Conservation (phyloP, 2,113 vertebrate species). For the Microcebus murinus region DNA sequence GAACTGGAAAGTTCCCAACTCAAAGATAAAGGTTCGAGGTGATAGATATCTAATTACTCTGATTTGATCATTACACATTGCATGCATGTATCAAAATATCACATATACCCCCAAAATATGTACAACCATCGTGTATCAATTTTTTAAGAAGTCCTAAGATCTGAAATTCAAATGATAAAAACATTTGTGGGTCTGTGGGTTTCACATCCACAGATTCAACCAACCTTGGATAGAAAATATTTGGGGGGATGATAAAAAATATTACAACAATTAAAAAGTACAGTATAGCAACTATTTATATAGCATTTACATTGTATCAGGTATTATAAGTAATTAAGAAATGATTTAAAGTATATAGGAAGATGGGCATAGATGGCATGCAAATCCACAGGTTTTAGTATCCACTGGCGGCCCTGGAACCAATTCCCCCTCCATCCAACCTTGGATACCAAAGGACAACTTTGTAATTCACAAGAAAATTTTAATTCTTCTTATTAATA, state of each 20-base stretch:
- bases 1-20: background rate
- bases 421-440: background rate
- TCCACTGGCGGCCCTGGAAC: background rate
- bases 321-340: background rate
- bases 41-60: background rate
- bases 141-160: background rate
- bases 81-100: background rate
- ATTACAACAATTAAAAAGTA: background rate
- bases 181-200: background rate
- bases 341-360: background rate
- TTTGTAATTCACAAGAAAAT: background rate
- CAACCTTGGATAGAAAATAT: background rate
- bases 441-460: background rate
- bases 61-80: background rate
- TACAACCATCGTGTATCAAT: background rate
- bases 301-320: background rate
- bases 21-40: background rate
- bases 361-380: background rate
- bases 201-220: background rate
- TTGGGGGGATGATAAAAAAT: too few relatives aligned
- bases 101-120: background rate
- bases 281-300: background rate
- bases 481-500: background rate
- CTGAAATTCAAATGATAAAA: constrained; percentile 23
- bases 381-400: background rate